Conservation (phyloP, 2,797 vertebrate genomes). For the Liasis olivaceus region DNA sequence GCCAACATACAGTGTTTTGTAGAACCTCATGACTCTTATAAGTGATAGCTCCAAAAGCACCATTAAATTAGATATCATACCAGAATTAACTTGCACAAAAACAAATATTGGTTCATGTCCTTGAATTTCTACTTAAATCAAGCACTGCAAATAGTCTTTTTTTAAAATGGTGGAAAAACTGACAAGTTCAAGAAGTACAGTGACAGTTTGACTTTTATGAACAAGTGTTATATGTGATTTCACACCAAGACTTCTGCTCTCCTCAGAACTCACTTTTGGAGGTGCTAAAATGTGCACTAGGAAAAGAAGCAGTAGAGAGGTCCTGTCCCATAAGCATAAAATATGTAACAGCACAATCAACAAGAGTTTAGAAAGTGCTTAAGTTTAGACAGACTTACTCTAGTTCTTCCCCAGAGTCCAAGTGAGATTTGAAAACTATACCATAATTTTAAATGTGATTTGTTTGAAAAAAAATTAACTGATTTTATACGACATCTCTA, state of each 20-base stretch:
- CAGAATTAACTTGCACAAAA: not conserved
- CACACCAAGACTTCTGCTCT: not conserved
- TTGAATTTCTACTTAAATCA: not conserved
- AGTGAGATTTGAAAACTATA: not conserved
- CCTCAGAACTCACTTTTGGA: no score
- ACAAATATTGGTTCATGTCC: not conserved
- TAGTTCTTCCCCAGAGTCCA: not conserved
- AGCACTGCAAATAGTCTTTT: not conserved
- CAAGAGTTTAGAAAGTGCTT: not conserved
- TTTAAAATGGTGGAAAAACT: not conserved
- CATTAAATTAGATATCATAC: not conserved
- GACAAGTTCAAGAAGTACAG: not conserved
- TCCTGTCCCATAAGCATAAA: not conserved
- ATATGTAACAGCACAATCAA: not conserved
- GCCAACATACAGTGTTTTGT: not conserved
- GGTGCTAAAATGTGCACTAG: not conserved
- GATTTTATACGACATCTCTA: not conserved
- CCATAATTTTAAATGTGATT: not conserved
- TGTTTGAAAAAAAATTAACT: not conserved
- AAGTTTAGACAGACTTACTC: not conserved
- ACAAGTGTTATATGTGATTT: not conserved
- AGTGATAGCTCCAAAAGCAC: not conserved
- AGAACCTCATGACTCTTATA: not conserved
- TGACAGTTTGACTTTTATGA: not conserved
- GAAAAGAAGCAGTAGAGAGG: not conserved